Base-by-base conservation (phyloP, 2,888 invertebrate species). In the Nomada lathburiana region DNA sequence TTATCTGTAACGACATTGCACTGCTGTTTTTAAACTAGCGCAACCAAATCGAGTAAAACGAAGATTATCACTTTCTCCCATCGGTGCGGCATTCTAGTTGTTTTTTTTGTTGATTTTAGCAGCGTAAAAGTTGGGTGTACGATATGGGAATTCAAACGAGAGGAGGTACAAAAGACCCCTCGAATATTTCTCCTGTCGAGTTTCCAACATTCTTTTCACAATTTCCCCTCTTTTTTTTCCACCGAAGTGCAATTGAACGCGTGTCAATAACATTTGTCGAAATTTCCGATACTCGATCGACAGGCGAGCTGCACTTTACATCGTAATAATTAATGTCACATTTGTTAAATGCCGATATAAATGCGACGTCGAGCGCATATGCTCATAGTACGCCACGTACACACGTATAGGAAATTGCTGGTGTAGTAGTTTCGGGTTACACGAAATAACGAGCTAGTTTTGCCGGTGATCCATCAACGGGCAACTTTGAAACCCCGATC, bases 321-420 rank as follows among this genome's bases (percentile, higher is more conserved):
- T 73, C 11, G 67, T 26, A 70, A 87, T 87, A 83, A 85, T 86
- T 86, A 77, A 87, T 65, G 69, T 68, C 73, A 59, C 75, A 70
- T 83, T 80, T 76, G 76, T 77, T 73, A 83, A 85, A 85, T 81
- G 64, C 65, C 55, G 57, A 57, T 72, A 77, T 75, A 60, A 76
- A 65, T 76, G 75, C 63, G 50, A 23, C 42, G 47, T 50, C n/a
- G 44, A n/a, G 18, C 36, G 47, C 47, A 29, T 42, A 52, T 42
- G 63, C 47, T 2, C 42, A 3, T 57, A 36, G 13, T 23, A 36
- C 26, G 47, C 18, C 18, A 4, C 3, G 18, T n/a, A 16, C 16
- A 18, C 2, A 47, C 47, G 13, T 18, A 18, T n/a, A 13, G 7
- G 3, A 10, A 26, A 13, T 47, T 3, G 55, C 11, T 16, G 10